phyloP scores from a whole-genome alignment of 1,140 invertebrate species.

The Cotesia vestalis region DNA sequence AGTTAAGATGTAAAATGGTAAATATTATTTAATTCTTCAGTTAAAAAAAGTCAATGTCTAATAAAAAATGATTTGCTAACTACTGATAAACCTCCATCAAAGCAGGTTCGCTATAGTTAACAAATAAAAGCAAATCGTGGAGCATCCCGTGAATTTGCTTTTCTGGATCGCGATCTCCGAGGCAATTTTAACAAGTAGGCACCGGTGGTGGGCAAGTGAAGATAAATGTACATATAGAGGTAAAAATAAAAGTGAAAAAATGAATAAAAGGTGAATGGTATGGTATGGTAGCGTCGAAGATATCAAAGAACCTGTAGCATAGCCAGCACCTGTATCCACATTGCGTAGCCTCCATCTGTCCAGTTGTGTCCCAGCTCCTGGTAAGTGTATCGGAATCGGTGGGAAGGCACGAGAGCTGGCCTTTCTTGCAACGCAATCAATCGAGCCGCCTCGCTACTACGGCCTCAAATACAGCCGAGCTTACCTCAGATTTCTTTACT shows the following conservation, averaged over 20 bases:
- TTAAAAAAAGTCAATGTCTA: too few species aligned
- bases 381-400: conserved; percentile 44
- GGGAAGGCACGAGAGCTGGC: conserved; percentile 47
- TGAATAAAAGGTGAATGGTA: conserved; percentile 27
- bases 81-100: too few species aligned
- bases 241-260: neutral
- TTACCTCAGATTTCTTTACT: conserved; percentile 29
- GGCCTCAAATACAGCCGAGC: neutral
- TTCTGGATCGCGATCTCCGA: neutral
- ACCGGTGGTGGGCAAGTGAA: neutral
- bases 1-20: too few species aligned
- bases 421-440: conserved; percentile 56
- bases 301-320: conserved; percentile 38
- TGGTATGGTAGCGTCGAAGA: conserved; percentile 29
- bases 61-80: too few species aligned
- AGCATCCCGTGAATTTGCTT: neutral
- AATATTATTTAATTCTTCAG: too few species aligned
- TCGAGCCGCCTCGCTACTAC: conserved; percentile 50
- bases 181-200: neutral
- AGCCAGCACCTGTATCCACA: conserved; percentile 53
- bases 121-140: too few species aligned
- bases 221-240: neutral
- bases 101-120: too few species aligned
- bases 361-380: conserved; percentile 33
- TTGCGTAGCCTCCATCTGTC: conserved; percentile 54